Evolutionary conservation across 2,797 vertebrate genomes (phyloP), one percentile per base, ranked within the genome.

Genomic region (Chelonia mydas): DNA sequence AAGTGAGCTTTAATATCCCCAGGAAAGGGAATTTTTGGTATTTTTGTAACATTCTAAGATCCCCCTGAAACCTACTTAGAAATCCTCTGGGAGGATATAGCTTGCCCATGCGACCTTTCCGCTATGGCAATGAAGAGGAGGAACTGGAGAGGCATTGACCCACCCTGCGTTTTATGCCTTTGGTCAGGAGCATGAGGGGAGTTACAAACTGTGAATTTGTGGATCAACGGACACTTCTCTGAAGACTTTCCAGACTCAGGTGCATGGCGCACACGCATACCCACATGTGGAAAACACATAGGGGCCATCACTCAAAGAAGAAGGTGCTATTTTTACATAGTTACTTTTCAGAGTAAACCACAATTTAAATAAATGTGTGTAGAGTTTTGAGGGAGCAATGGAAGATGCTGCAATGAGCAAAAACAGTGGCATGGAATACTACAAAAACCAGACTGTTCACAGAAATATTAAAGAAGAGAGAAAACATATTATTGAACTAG

Each of bases 321-420:
- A 83, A 61, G 0, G 0, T 2, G 15, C 5, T 25, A 50, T 68
- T 86, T 86, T 37, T 54, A 28, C 0, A 3, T 41, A n/a, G 33
- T n/a, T 65, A n/a, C 28, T 89, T 74, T 74, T 85, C 41, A 65
- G 84, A 87, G 83, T 41, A 2, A 92, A 80, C 3, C 28, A 41
- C 85, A 86, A 4, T 61, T 79, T 4, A 13, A 54, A 68, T 72
- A 19, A 91, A 6, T 77, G 72, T 74, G 7, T 92, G 11, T 51
- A 7, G 33, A 41, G 23, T 41, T 23, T 74, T 74, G 25, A 74
- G n/a, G 37, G 21, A 12, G 37, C 41, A 74, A 9, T 12, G 5
- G 11, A 41, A 74, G 72, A 12, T 45, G 21, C 27, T 41, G 31
- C 25, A 78, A 53, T 23, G 77, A 17, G 51, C n/a, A 74, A 21